Evolutionary conservation across 2,797 vertebrate genomes (phyloP).

Genomic region (Lagocephalus sceleratus): DNA sequence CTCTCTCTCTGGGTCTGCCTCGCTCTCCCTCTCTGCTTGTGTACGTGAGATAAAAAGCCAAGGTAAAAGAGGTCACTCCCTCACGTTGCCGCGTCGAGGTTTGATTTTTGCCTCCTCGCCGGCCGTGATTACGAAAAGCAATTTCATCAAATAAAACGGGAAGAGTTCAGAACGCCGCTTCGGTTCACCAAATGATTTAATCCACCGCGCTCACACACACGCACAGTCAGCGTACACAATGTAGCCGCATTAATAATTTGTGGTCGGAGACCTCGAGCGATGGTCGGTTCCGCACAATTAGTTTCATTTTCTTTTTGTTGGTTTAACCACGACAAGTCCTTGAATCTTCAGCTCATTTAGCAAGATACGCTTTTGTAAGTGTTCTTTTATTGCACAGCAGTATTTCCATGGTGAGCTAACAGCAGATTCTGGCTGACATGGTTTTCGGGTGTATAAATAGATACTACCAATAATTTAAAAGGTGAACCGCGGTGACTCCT

Average conservation of each 20-base stretch:
- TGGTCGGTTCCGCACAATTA: slow-evolving; percentile 1
- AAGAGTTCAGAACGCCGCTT: slow-evolving; percentile 37
- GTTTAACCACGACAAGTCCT: too few species aligned
- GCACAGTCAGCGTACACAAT: background rate
- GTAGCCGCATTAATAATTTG: slow-evolving; percentile 9
- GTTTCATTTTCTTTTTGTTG: background rate
- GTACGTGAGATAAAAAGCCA: slow-evolving; percentile 28
- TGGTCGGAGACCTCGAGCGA: slow-evolving; percentile 2
- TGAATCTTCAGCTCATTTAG: too few species aligned
- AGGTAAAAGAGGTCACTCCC: slow-evolving; percentile 41
- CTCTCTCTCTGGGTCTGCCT: slow-evolving; percentile 6
- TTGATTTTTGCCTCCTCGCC: slow-evolving; percentile 41
- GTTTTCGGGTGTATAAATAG: too few species aligned
- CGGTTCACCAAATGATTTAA: slow-evolving; percentile 50
- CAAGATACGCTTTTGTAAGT: background rate
- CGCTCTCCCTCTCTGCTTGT: background rate
- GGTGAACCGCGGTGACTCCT: too few species aligned
- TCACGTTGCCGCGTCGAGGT: slow-evolving; percentile 34
- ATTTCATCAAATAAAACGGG: slow-evolving; percentile 47
- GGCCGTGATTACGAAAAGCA: slow-evolving; percentile 47
- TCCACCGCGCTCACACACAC: slow-evolving; percentile 14
- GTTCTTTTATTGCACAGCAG: too few species aligned
- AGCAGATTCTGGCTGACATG: too few species aligned
- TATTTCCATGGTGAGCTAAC: too few species aligned
- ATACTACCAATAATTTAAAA: too few species aligned